Evolutionary conservation across 2,797 vertebrate genomes (phyloP).

Genomic region (Acrocephalus scirpaceus): DNA sequence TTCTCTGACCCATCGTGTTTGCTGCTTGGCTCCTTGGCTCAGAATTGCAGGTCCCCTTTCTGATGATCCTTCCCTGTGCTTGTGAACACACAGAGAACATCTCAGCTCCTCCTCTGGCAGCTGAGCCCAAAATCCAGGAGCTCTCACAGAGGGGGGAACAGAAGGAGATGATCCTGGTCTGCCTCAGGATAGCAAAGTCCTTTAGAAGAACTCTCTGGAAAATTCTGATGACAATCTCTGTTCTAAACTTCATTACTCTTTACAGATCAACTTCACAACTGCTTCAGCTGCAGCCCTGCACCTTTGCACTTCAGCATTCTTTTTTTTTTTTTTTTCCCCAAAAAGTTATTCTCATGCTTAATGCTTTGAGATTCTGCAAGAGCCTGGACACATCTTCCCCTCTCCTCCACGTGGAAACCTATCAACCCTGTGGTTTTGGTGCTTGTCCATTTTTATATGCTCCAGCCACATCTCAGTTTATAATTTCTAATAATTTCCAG

Average conservation of each 20-base stretch:
- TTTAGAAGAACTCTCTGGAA: background rate
- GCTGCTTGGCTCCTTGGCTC: background rate
- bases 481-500: slow-evolving; percentile 71
- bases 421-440: background rate
- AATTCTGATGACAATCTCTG: background rate
- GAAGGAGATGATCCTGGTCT: background rate
- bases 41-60: background rate
- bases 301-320: background rate
- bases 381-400: background rate
- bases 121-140: background rate
- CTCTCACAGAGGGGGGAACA: background rate
- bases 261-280: background rate
- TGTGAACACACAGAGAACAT: background rate
- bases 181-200: background rate
- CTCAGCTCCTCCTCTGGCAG: background rate
- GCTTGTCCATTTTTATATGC: slow-evolving; percentile 49
- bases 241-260: background rate
- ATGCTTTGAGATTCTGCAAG: background rate
- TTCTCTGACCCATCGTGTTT: background rate
- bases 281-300: background rate
- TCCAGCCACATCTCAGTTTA: slow-evolving; percentile 60
- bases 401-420: background rate
- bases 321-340: accelerated
- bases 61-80: background rate
- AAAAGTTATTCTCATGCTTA: background rate